phyloP scores from a whole-genome alignment of 2,113 vertebrate genomes.

The Psettodes erumei region DNA sequence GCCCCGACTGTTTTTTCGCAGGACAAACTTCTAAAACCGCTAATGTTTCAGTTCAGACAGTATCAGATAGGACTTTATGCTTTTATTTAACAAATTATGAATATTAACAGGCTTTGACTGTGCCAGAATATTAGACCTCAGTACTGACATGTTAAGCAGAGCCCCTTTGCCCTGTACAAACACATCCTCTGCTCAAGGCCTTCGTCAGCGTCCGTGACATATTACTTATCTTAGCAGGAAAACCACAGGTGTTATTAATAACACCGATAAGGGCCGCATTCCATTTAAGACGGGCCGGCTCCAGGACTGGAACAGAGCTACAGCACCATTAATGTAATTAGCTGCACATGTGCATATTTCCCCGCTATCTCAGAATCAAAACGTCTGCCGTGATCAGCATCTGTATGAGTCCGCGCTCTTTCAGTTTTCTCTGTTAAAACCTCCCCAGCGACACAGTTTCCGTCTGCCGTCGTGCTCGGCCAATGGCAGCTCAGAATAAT shows the following conservation, averaged over 20 bases:
- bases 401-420: background rate
- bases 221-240: background rate
- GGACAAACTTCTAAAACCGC: too few species aligned
- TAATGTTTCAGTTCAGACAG: too few species aligned
- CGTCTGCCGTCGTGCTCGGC: background rate
- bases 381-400: background rate
- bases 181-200: background rate
- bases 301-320: background rate
- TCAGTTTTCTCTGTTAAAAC: background rate
- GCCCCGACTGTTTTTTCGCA: too few species aligned
- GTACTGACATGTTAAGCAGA: background rate
- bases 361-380: background rate
- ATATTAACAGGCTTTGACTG: background rate
- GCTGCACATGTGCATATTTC: conserved; percentile 2
- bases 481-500: background rate
- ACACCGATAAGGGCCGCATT: background rate
- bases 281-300: background rate
- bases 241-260: background rate
- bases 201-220: too few species aligned
- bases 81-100: background rate
- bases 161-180: background rate
- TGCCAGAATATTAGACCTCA: background rate
- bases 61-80: background rate
- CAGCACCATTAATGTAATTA: background rate
- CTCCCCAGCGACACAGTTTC: too few species aligned